Evolutionary conservation across 2,888 invertebrate genomes (phyloP).

Genomic region (Matsumyia berberina): DNA sequence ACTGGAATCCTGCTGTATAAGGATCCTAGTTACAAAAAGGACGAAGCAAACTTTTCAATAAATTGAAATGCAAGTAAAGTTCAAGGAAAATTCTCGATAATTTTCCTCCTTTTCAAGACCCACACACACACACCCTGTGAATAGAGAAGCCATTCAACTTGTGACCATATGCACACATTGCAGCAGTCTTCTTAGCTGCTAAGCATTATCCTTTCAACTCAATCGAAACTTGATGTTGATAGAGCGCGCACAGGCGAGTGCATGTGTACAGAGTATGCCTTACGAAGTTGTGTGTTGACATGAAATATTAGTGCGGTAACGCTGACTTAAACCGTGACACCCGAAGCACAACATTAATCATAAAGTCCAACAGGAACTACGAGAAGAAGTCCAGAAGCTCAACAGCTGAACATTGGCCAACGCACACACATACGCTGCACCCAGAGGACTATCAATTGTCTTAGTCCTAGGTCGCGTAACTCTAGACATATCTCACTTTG

Average conservation of each 20-base stretch:
- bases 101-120: slow-evolving; percentile 8
- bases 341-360: slow-evolving; percentile 68
- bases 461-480: slow-evolving; percentile 51
- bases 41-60: slow-evolving; percentile 53
- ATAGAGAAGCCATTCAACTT: slow-evolving; percentile 13
- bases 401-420: slow-evolving; percentile 50
- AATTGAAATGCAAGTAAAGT: slow-evolving; percentile 43
- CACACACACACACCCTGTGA: not conserved
- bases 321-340: slow-evolving; percentile 63
- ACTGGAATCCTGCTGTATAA: slow-evolving; percentile 49
- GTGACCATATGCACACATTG: slow-evolving; percentile 39
- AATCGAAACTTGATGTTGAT: slow-evolving; percentile 60
- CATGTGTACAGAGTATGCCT: not conserved
- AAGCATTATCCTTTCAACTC: slow-evolving; percentile 37
- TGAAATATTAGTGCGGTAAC: slow-evolving; percentile 74
- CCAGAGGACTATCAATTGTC: slow-evolving; percentile 37
- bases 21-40: slow-evolving; percentile 25
- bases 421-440: slow-evolving; percentile 15
- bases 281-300: slow-evolving; percentile 59
- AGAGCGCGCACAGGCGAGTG: slow-evolving; percentile 1
- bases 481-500: slow-evolving; percentile 54
- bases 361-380: slow-evolving; percentile 50
- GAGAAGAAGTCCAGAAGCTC: slow-evolving; percentile 23
- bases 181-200: slow-evolving; percentile 23
- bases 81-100: slow-evolving; percentile 41